A percentile compares a stretch with the other conserved stretches of the same genome.
Evolutionary conservation across 2,113 vertebrate species (phyloP).

Genomic region (Tachysurus fulvidraco): DNA sequence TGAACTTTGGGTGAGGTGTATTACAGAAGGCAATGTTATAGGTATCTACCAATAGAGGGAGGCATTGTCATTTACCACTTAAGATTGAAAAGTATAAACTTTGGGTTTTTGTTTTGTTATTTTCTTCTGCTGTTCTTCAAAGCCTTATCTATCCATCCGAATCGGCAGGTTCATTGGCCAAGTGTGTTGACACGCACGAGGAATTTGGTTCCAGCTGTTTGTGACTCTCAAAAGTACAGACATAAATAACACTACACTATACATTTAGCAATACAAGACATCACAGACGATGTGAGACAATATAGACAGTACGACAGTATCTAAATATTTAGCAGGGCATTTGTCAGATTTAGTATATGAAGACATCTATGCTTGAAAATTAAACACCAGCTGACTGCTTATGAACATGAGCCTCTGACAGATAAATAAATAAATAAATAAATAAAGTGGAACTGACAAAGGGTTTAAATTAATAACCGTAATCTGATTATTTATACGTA

Average conservation of each 20-base stretch:
- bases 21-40: not conserved
- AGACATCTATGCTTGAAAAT: not conserved
- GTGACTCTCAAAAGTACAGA: too few species aligned
- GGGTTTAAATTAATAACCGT: not conserved
- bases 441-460: not conserved
- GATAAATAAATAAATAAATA: too few species aligned
- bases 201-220: too few species aligned
- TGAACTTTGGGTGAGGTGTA: too few species aligned
- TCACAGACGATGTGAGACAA: too few species aligned
- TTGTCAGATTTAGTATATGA: not conserved
- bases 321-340: not conserved
- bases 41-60: constrained; percentile 39
- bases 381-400: not conserved
- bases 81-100: not conserved
- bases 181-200: too few species aligned
- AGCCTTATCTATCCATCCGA: not conserved
- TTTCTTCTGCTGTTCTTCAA: not conserved
- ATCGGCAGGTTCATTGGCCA: not conserved
- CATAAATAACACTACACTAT: too few species aligned
- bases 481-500: not conserved
- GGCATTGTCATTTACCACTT: constrained; percentile 18
- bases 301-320: too few species aligned
- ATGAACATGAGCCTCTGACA: not conserved
- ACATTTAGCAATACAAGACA: too few species aligned
- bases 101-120: not conserved